Conservation (phyloP, 2,113 vertebrate species). For the Nesoenas mayeri region DNA sequence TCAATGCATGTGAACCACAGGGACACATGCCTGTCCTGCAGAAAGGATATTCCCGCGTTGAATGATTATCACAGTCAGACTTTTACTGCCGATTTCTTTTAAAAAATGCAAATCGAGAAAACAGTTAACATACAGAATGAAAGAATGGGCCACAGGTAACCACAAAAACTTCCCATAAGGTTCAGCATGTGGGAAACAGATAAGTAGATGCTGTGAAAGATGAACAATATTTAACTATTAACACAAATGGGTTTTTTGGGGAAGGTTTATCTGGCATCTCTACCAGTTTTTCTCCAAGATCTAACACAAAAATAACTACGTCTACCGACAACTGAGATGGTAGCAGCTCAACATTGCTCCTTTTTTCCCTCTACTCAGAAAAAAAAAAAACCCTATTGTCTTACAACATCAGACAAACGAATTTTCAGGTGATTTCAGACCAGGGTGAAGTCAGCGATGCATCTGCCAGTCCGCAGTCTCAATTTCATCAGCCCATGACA, state of each 20-base stretch:
- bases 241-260: slow-evolving; percentile 48
- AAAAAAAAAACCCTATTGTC: background rate
- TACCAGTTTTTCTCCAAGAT: background rate
- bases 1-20: rapidly evolving
- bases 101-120: background rate
- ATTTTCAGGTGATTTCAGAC: slow-evolving; percentile 28
- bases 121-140: background rate
- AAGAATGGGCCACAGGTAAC: slow-evolving; percentile 18
- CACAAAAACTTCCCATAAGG: slow-evolving; percentile 49
- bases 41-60: rapidly evolving
- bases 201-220: slow-evolving; percentile 19
- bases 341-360: slow-evolving; percentile 20
- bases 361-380: background rate
- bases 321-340: slow-evolving; percentile 20
- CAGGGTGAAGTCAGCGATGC: background rate
- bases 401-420: background rate
- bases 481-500: background rate
- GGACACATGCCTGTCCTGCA: background rate
- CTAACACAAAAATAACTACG: slow-evolving; percentile 34
- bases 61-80: background rate
- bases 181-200: slow-evolving; percentile 59
- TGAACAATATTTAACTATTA: slow-evolving; percentile 68
- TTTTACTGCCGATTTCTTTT: background rate
- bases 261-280: slow-evolving; percentile 51
- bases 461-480: background rate